Evolutionary conservation across 2,113 vertebrate genomes (phyloP), one percentile per base, ranked within the genome.

Genomic region (Lophotis ruficrista): DNA sequence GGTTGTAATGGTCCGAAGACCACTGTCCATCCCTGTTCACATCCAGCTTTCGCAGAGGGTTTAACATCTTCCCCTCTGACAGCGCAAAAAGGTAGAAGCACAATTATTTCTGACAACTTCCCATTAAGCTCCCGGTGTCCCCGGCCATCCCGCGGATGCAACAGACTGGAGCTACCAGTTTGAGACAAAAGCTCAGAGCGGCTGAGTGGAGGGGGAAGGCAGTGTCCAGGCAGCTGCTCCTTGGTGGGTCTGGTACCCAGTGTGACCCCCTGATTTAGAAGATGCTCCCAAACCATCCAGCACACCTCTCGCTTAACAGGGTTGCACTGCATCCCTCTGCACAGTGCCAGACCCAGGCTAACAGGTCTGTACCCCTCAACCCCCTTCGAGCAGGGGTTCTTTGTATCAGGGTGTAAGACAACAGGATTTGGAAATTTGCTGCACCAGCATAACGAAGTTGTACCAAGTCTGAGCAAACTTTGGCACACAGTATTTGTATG

Each of bases 1-100:
- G 87, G 91, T n/a, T 87, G 89, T 94, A 96, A 93, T 97, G 83
- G 96, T 95, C 96, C 69, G 20, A 97, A 96, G 96, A 96, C 86
- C 94, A 95, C 90, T 91, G 96, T 69, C 91, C 94, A 66, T 79
- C 95, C 82, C 70, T 24, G 43, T 50, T 96, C 68, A 90, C 85
- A 96, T 80, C 53, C 79, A 93, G 57, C 61, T 96, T 92, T 87
- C 91, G 51, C 86, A 68, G 41, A 45, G 79, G 82, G 41, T 47
- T 84, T 93, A 88, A 80, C 85, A 79, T 72, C 76, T 58, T 85
- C 83, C 88, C 75, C 45, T 86, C 58, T 10, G 20, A 80, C 83
- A 94, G 64, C 24, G 16, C 77, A 91, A 50, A 64, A 86, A 80
- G 93, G 89, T n/a, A 51, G 19, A 64, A 88, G 75, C 16, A 12